Conservation (phyloP, 1,140 invertebrate genomes). For the Diorhabda sublineata region DNA sequence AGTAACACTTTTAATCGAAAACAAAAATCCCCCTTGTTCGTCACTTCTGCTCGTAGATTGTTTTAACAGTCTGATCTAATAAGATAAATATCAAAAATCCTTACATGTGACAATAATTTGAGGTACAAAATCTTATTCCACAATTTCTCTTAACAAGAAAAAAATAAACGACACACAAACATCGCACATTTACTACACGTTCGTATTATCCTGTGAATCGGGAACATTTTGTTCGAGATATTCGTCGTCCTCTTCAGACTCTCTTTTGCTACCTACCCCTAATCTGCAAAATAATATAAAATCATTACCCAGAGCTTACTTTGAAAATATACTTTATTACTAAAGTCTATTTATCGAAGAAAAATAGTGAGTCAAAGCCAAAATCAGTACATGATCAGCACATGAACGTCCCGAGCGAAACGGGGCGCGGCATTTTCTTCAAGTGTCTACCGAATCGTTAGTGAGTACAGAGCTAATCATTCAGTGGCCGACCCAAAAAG, state of each 20-base stretch:
- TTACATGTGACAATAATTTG: neutral
- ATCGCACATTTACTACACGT: slow-evolving; percentile 6
- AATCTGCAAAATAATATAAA: neutral
- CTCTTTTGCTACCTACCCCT: slow-evolving; percentile 7
- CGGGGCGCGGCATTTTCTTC: no score
- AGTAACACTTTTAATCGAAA: neutral
- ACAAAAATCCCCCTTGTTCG: neutral
- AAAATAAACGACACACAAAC: neutral
- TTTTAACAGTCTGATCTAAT: neutral
- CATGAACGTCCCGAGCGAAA: no score
- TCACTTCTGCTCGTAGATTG: neutral
- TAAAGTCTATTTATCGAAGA: no score
- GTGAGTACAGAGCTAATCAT: no score
- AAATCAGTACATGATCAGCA: no score
- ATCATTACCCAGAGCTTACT: no score
- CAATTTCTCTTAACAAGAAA: neutral
- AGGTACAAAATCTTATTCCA: neutral
- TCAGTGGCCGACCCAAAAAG: no score
- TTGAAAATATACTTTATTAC: no score
- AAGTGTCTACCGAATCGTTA: no score
- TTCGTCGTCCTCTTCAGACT: slow-evolving; percentile 18
- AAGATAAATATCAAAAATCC: slow-evolving; percentile 1
- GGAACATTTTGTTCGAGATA: slow-evolving; percentile 10
- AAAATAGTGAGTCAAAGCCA: no score
- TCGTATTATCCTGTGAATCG: slow-evolving; percentile 14